These are phyloP conservation scores for Drosophila pseudoobscura DNA, from an alignment of 1,140 invertebrate genomes.

Conservation along the genomic window DNA sequence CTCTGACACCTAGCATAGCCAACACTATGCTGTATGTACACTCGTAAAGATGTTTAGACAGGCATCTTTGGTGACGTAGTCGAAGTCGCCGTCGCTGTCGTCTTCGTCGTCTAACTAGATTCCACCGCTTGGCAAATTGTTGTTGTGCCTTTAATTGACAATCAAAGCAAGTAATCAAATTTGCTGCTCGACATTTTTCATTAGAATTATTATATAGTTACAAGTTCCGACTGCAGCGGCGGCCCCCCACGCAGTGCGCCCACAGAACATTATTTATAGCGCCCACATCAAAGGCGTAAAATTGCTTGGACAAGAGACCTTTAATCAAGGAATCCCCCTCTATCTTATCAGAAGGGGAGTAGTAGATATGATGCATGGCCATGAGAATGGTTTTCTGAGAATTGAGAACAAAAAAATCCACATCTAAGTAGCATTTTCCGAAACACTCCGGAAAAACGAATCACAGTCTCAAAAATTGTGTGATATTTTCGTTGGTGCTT, in stretches of 20 bases:
- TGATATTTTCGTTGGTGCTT: too few relatives aligned
- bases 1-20: constrained; percentile 39
- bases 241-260: constrained; percentile 17
- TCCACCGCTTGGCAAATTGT: constrained; percentile 62
- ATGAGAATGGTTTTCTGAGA: neutral
- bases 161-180: constrained; percentile 80
- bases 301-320: constrained; percentile 42
- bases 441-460: too few relatives aligned
- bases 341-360: neutral
- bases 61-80: constrained; percentile 20
- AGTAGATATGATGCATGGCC: neutral
- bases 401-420: too few relatives aligned
- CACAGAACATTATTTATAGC: constrained; percentile 60
- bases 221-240: constrained; percentile 44
- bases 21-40: neutral
- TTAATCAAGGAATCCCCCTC: constrained; percentile 37
- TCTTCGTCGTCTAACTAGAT: constrained; percentile 46
- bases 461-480: too few relatives aligned
- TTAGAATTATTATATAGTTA: constrained; percentile 80
- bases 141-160: constrained; percentile 77
- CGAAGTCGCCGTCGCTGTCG: neutral
- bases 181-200: constrained; percentile 80
- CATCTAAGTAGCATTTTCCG: too few relatives aligned
- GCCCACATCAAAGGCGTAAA: constrained; percentile 74
- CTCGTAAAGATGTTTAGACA: constrained; percentile 6